phyloP scores from a whole-genome alignment of 2,113 vertebrate species.

The Campylomormyrus numenius region DNA sequence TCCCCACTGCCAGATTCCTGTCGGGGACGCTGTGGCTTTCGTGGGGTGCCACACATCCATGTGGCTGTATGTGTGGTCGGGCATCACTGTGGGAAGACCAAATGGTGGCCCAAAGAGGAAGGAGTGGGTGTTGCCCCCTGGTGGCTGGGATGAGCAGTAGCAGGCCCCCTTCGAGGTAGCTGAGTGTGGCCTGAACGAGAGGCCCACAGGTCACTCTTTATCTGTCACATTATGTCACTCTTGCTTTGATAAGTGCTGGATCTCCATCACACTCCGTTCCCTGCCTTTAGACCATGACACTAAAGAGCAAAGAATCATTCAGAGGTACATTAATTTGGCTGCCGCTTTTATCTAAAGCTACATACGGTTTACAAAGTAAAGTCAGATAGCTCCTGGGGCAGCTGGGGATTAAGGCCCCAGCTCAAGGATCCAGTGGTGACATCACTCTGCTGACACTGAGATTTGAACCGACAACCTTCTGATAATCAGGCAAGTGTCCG shows the following conservation, averaged over 20 bases:
- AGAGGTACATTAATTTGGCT: neutral
- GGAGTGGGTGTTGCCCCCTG: neutral
- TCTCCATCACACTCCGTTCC: neutral
- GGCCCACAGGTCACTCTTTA: neutral
- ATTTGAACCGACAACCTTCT: neutral
- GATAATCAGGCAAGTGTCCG: neutral
- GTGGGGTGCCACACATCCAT: too few relatives aligned
- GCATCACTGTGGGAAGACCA: neutral
- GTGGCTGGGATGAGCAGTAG: neutral
- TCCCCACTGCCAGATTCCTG: neutral
- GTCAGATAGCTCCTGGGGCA: neutral
- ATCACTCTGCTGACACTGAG: neutral
- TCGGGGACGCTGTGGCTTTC: neutral
- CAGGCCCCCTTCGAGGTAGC: neutral
- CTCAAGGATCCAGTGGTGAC: neutral
- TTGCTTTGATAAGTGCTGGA: neutral
- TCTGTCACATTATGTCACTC: neutral
- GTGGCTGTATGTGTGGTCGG: too few relatives aligned
- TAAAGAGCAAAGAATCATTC: neutral
- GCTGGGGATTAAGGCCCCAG: neutral
- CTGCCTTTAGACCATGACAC: neutral
- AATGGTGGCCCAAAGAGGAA: neutral
- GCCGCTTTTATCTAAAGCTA: neutral
- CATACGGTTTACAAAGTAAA: neutral
- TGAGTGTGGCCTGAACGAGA: neutral